Evolutionary conservation across 2,113 vertebrate species (phyloP).

Genomic region (Charadrius vociferus): DNA sequence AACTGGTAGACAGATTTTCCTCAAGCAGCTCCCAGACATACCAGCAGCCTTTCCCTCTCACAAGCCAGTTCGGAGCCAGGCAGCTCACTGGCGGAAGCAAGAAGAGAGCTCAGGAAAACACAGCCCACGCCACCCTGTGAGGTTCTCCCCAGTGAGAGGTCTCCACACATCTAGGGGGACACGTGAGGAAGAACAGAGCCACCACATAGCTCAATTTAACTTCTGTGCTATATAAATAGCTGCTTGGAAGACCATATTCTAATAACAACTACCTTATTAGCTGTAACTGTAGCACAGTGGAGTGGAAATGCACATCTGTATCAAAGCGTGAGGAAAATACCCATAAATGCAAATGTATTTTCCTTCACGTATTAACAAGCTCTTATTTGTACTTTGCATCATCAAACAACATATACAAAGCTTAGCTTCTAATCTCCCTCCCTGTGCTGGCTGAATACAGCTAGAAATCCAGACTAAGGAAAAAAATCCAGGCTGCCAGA

Average conservation of each 20-base stretch:
- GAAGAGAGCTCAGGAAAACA: not conserved
- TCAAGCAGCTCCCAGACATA: not conserved
- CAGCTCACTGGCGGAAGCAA: not conserved
- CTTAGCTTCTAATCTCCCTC: not conserved
- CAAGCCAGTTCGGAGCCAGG: not conserved
- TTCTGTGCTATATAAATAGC: not conserved
- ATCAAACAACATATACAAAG: not conserved
- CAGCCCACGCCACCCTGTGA: rapidly evolving
- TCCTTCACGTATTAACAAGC: not conserved
- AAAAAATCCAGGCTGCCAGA: not conserved
- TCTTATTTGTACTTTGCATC: not conserved
- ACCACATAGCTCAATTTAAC: not conserved
- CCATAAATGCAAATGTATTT: not conserved
- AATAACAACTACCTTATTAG: not conserved
- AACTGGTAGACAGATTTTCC: not conserved
- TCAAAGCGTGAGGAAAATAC: not conserved
- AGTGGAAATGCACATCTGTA: not conserved
- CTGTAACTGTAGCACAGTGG: not conserved
- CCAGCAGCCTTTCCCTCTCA: not conserved
- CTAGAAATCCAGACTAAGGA: not conserved
- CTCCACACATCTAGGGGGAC: rapidly evolving
- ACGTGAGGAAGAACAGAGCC: not conserved
- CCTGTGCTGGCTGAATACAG: not conserved
- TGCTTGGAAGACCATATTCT: not conserved
- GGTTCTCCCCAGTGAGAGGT: not conserved